Evolutionary conservation across 2,888 invertebrate genomes (phyloP), one percentile per base, ranked within the genome.

Genomic region (Tetragnatha montana): DNA sequence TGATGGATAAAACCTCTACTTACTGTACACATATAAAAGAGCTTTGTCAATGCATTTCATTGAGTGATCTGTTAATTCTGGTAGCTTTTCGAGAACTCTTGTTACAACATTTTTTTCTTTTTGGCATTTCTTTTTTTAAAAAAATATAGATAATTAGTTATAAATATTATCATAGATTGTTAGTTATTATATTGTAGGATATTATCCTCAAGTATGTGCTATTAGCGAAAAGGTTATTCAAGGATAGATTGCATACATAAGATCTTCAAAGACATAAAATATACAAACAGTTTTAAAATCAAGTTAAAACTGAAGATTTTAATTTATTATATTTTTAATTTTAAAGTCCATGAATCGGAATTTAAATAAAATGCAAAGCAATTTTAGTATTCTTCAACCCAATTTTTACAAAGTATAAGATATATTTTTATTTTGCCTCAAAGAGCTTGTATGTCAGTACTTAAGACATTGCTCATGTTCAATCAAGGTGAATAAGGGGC

Each of bases 11-110:
- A 35, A 2, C 2, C 35, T 35, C 35, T 71, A 70, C 78, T 60
- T 79, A 85, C 85, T 51, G 51, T 71, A 78, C 6, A 71, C 78
- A 51, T 85, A 71, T 14, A n/a, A 2, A 50, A 85, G 51, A 21
- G 35, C 79, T 12, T 4, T 22, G 35, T 71, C 70, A 4, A 85
- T 70, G 71, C 49, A 79, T 6, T 21, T 71, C 21, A 85, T 22
- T 8, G 79, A 73, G 1, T 17, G 3, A 22, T 85, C 70, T 79
- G 35, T 51, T 35, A 79, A 35, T 71, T 78, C 51, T n/a, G 84
- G 47, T 51, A 79, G 68, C 22, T 19, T 70, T 47, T 74, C 50
- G 69, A 70, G 7, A 22, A 68, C 71, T 49, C 60, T 8, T 60
- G 60, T 2, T 35, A 50, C 49, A 51, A n/a, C 19, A 47, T 4